Percentiles rank a stretch among this genome's conserved stretches.
Conservation (phyloP, 2,888 invertebrate species). For the Chouioia cunea region DNA sequence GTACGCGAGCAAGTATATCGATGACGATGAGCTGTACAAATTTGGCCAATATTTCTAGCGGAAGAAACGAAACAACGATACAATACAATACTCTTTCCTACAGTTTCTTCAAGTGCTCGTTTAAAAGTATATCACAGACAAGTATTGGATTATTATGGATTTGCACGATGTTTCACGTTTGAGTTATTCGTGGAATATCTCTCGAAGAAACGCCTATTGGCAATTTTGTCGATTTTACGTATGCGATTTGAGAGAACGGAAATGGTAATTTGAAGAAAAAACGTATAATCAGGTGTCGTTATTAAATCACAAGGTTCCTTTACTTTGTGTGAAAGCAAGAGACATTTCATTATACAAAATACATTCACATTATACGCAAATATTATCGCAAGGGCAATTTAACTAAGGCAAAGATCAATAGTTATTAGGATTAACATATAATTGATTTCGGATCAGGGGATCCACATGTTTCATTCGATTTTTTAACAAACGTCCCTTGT, state of each 20-base stretch:
- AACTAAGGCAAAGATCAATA: slow-evolving; percentile 53
- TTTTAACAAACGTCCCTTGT: slow-evolving; percentile 61
- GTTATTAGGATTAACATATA: slow-evolving; percentile 34
- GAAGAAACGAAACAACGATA: slow-evolving; percentile 40
- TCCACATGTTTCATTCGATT: slow-evolving; percentile 48
- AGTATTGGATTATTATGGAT: slow-evolving; percentile 53
- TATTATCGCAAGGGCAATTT: slow-evolving; percentile 50
- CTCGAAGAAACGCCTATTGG: slow-evolving; percentile 32
- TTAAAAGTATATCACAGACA: slow-evolving; percentile 53
- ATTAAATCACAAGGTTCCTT: slow-evolving; percentile 48
- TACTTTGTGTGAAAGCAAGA: slow-evolving; percentile 51
- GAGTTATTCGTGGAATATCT: slow-evolving; percentile 14
- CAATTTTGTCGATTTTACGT: slow-evolving; percentile 10
- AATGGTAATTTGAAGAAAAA: slow-evolving; percentile 37
- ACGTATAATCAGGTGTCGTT: slow-evolving; percentile 18
- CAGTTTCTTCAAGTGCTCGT: slow-evolving; percentile 30
- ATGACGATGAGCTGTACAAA: slow-evolving; percentile 22
- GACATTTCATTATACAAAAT: slow-evolving; percentile 52
- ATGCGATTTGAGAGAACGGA: slow-evolving; percentile 7
- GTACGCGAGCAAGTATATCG: slow-evolving; percentile 6
- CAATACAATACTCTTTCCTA: slow-evolving; percentile 18
- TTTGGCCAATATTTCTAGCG: slow-evolving; percentile 32
- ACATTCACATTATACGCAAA: slow-evolving; percentile 52
- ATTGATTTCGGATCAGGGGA: slow-evolving; percentile 34
- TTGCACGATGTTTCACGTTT: slow-evolving; percentile 34